Evolutionary conservation across 2,888 invertebrate genomes (phyloP).

Genomic region (Alsophila aescularia): DNA sequence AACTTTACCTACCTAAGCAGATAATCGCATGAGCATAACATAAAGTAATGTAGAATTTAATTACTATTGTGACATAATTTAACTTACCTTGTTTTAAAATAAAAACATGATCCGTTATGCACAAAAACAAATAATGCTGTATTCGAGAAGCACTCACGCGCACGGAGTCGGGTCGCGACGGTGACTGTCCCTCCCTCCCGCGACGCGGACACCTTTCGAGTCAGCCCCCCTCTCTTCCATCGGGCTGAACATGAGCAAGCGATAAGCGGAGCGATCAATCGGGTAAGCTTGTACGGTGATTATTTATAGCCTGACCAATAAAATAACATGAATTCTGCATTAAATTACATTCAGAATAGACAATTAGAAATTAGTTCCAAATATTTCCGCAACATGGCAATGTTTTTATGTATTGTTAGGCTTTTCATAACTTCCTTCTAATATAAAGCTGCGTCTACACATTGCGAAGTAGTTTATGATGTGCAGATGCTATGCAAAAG

Average conservation of each 20-base stretch:
- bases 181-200: constrained; percentile 28
- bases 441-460: too few relatives aligned
- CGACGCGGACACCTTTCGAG: constrained; percentile 12
- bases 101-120: constrained; percentile 27
- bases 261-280: constrained; percentile 18
- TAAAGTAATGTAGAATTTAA: not conserved
- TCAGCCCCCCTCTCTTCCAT: not conserved
- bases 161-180: constrained; percentile 21
- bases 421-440: too few relatives aligned
- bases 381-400: too few relatives aligned
- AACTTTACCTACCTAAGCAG: constrained; percentile 13
- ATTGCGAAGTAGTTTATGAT: too few relatives aligned
- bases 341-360: too few relatives aligned
- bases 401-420: too few relatives aligned
- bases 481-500: too few relatives aligned
- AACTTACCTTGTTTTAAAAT: constrained; percentile 26
- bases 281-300: not conserved
- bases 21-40: not conserved
- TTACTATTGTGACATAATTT: not conserved
- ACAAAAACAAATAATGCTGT: constrained; percentile 30
- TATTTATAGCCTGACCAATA: too few relatives aligned
- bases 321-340: too few relatives aligned
- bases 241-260: constrained; percentile 11
- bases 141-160: constrained; percentile 33
- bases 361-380: too few relatives aligned